Base-by-base conservation (phyloP, 2,888 invertebrate genomes). In the Coecobrya sp. region DNA sequence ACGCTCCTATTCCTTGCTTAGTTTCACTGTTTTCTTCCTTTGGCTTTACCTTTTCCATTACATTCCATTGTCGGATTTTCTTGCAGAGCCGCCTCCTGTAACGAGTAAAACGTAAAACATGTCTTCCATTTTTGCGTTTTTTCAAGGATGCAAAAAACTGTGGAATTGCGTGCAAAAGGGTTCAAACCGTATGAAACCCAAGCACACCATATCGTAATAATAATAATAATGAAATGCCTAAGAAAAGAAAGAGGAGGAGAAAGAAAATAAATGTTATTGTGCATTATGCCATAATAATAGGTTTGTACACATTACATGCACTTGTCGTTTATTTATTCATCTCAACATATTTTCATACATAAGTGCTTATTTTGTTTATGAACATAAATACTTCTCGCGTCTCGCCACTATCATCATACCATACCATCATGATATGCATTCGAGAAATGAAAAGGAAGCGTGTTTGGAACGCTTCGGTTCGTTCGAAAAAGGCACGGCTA, bases 151-250 rank as follows among this genome's bases (percentile, higher is more conserved):
- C 25, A 16, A 25, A 73, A 68, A 27, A 19, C 62, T 42, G 45
- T 87, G 27, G 45, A 87, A 79, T 87, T 76, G 87, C 87, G 76
- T 87, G 87, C 62, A 62, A 45, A 55, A 76, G 19, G 73, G 36
- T 62, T 52, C 22, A n/a, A 87, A 87, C 87, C 87, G 7, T 79
- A 76, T 19, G 73, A 76, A 22, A 11, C 70, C 5, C 42, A 73
- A 22, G 19, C 70, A 19, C 42, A 73, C 4, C 16, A 68, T 68
- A 68, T 68, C 30, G 65, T 13, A 68, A 68, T 2, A 68, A 68
- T n/a, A n/a, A 2, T 13, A 49, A 13, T 13, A 49, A 42, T 10
- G 10, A 42, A 42, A n/a, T n/a, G 36, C 7, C 36, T 7, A 36
- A 62, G 62, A 22, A 11, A 62, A 16, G 19, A 16, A 59, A 62